Percentiles rank a stretch among this genome's conserved stretches.
phyloP scores from a whole-genome alignment of 1,140 invertebrate genomes.

The Ladona fulva region DNA sequence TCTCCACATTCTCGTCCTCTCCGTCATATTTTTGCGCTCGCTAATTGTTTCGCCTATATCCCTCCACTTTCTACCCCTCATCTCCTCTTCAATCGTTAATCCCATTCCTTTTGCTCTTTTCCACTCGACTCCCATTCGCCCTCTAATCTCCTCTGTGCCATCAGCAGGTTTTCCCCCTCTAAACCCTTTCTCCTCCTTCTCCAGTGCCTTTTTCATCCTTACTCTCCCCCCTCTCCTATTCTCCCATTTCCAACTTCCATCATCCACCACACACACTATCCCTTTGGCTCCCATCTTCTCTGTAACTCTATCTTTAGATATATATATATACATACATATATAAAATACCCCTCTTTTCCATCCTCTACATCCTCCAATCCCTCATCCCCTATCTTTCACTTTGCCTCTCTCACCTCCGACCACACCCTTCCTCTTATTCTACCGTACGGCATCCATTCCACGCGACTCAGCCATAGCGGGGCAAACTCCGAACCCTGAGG shows the following conservation, averaged over 20 bases:
- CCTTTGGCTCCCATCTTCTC: not conserved
- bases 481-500: not conserved
- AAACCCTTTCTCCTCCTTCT: not conserved
- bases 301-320: not conserved
- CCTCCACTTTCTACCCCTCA: not conserved
- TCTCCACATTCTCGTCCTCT: not conserved
- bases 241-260: not conserved
- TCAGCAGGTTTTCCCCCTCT: not conserved
- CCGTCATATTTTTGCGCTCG: not conserved
- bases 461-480: not conserved
- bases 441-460: not conserved
- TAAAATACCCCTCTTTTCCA: not conserved
- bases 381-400: not conserved
- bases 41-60: not conserved
- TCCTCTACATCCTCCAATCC: not conserved
- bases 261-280: not conserved
- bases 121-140: not conserved
- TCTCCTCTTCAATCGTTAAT: not conserved
- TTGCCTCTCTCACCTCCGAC: not conserved
- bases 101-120: conserved; percentile 5
- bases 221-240: not conserved
- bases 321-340: not conserved
- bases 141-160: not conserved
- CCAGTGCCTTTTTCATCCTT: not conserved
- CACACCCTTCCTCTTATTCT: not conserved